Evolutionary conservation across 2,888 invertebrate species (phyloP), one percentile per base, ranked within the genome.

Genomic region (Automeris io): DNA sequence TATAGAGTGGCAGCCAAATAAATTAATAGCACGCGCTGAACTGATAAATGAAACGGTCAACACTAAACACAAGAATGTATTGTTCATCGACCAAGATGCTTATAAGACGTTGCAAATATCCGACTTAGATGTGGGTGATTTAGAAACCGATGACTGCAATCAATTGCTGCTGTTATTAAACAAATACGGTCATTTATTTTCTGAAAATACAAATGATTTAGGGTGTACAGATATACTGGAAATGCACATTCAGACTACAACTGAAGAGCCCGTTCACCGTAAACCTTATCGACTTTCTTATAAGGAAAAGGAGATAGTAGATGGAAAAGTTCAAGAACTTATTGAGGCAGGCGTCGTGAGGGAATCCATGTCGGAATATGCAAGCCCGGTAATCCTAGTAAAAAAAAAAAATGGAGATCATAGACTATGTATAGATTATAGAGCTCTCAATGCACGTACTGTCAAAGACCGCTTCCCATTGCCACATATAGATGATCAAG

Each of bases 351-450:
- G 31, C 2, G 55, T 59, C 2, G 29, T 54, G 3, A 12, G 45
- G 1, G 49, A 49, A 2, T 53, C 53, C 0, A 33, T 16, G 4
- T 54, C 55, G 0, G 24, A 41, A 1, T 56, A 51, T 33, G 54
- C 56, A 0, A 52, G 52, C 23, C 56, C 59, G 0, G 44, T 57
- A 1, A 4, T 60, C 0, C 13, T 60, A 0, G 57, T 57, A 0
- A 41, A 48, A 5, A 58, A 56, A 7, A 58, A 54, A n/a, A 42
- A 49, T 1, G 54, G 53, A 0, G 58, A 56, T 2, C 45, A 41
- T 4, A 21, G 54, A 0, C 36, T 55, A 0, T 56, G 54, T 11
- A 35, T 54, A 0, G 54, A 55, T 16, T 57, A 46, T 32, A 37
- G 54, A 1, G 49, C 55, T 0, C n/a, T 54, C 0, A 57, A 54